These are phyloP conservation scores for Spodoptera exigua DNA, from an alignment of 2,888 invertebrate genomes.

Conservation along the genomic window DNA sequence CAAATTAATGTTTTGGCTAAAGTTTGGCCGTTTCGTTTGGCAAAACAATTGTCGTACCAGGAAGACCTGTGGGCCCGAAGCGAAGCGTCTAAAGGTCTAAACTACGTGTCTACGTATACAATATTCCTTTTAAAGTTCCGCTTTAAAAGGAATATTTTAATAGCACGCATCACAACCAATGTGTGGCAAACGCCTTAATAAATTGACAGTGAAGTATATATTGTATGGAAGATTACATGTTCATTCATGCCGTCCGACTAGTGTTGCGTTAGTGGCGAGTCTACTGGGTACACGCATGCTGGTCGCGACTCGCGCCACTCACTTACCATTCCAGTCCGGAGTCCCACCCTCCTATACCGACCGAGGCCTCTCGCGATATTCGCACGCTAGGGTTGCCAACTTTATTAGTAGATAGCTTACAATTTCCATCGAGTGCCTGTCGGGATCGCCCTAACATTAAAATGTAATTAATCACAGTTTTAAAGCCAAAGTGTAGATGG, in stretches of 20 bases:
- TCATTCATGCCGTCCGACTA: slow-evolving; percentile 77
- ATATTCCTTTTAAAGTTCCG: slow-evolving; percentile 74
- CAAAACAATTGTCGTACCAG: slow-evolving; percentile 75
- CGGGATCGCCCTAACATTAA: slow-evolving; percentile 52
- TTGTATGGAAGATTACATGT: slow-evolving; percentile 79
- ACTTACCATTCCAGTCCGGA: slow-evolving; percentile 67
- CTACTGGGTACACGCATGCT: slow-evolving; percentile 67
- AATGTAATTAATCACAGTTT: slow-evolving; percentile 61
- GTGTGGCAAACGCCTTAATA: slow-evolving; percentile 83
- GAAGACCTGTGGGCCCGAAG: slow-evolving; percentile 85
- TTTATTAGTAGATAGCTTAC: slow-evolving; percentile 60
- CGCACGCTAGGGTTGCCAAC: slow-evolving; percentile 70
- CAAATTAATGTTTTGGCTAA: slow-evolving; percentile 59
- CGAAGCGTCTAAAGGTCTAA: slow-evolving; percentile 86
- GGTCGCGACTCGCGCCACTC: slow-evolving; percentile 47
- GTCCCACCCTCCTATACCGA: slow-evolving; percentile 62
- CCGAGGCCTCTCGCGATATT: slow-evolving; percentile 61
- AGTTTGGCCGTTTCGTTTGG: slow-evolving; percentile 82
- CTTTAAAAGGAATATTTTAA: slow-evolving; percentile 63
- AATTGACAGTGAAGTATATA: slow-evolving; percentile 84
- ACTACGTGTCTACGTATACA: slow-evolving; percentile 83
- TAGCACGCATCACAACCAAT: slow-evolving; percentile 88
- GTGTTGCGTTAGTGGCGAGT: slow-evolving; percentile 69
- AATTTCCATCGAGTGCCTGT: slow-evolving; percentile 52
- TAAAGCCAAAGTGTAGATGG: slow-evolving; percentile 59